Percentiles rank a stretch among this genome's conserved stretches.
These are phyloP conservation scores for Opisthocomus hoazin DNA, from an alignment of 2,113 vertebrate species.

Conservation along the genomic window DNA sequence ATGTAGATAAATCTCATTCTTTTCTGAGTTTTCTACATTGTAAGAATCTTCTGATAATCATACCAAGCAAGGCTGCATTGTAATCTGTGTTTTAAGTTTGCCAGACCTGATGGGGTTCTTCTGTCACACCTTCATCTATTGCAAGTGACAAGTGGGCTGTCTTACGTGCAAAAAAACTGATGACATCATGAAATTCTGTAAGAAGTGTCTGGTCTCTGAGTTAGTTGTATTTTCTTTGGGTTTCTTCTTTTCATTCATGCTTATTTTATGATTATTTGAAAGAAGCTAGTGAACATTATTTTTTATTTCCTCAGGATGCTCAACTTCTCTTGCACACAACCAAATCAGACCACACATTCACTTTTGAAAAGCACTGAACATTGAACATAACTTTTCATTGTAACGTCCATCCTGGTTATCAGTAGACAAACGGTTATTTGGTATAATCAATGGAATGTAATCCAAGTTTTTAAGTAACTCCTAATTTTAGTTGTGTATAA, in stretches of 20 bases:
- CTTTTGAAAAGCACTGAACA: not conserved
- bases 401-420: not conserved
- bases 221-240: not conserved
- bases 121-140: not conserved
- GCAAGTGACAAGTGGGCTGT: not conserved
- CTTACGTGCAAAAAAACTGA: not conserved
- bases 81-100: not conserved
- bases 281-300: not conserved
- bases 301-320: not conserved
- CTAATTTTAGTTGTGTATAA: not conserved
- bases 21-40: not conserved
- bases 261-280: not conserved
- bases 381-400: accelerated
- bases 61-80: not conserved
- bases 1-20: not conserved
- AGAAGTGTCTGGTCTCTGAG: not conserved
- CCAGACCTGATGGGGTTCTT: not conserved
- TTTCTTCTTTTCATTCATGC: not conserved
- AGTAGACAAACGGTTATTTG: not conserved
- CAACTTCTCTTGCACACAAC: not conserved
- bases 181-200: not conserved
- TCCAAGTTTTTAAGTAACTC: not conserved
- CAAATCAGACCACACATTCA: not conserved
- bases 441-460: not conserved
- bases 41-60: not conserved